Percentiles rank a stretch among this genome's conserved stretches.
phyloP scores from a whole-genome alignment of 2,113 vertebrate species.

The Electrona antarctica region DNA sequence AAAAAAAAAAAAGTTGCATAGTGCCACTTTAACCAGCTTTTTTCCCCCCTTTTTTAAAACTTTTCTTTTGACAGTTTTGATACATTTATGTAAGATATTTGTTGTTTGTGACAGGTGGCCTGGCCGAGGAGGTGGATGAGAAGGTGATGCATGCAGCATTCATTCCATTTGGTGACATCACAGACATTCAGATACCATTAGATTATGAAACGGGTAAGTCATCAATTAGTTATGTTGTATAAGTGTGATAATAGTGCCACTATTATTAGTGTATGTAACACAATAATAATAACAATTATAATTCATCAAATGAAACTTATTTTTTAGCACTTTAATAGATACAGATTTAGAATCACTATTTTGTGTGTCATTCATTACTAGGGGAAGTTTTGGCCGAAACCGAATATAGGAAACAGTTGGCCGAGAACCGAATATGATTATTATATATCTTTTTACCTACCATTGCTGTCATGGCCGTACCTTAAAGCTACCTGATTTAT shows the following conservation, averaged over 20 bases:
- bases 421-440: too few species aligned
- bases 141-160: conserved; percentile 95
- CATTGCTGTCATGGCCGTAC: too few species aligned
- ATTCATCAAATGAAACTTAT: too few species aligned
- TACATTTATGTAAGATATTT: neutral
- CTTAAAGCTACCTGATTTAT: too few species aligned
- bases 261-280: neutral
- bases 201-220: conserved; percentile 94
- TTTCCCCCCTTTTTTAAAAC: neutral
- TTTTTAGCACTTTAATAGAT: too few species aligned
- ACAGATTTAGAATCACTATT: too few species aligned
- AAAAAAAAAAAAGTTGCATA: neutral
- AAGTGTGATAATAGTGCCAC: too few species aligned
- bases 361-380: too few species aligned
- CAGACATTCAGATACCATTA: conserved; percentile 95
- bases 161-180: conserved; percentile 95
- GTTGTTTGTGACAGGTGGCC: conserved; percentile 82
- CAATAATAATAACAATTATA: too few species aligned
- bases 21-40: neutral
- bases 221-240: neutral
- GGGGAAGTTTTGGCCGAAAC: too few species aligned
- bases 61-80: neutral
- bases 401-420: too few species aligned
- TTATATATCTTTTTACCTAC: too few species aligned
- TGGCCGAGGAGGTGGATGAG: conserved; percentile 97